Conservation (phyloP, 2,888 invertebrate species). For the Drosophila nigricruria region DNA sequence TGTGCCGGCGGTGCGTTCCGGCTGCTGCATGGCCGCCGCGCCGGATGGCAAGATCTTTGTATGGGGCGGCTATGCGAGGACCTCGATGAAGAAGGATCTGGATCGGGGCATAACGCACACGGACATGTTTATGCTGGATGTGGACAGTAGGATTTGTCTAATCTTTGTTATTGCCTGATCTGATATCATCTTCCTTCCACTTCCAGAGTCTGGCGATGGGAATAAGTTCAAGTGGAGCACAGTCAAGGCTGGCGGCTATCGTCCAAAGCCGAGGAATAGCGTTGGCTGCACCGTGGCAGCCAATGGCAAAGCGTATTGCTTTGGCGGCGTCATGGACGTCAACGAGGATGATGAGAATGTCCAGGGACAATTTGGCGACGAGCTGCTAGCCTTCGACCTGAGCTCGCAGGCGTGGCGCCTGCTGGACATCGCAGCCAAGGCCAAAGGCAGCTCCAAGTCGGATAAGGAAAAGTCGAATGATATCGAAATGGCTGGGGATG, state of each 20-base stretch:
- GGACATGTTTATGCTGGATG: conserved; percentile 89
- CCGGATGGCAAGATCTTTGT: conserved; percentile 89
- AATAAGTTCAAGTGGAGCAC: conserved; percentile 90
- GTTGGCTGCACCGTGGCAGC: conserved; percentile 88
- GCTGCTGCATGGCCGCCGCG: conserved; percentile 87
- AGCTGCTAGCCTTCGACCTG: conserved; percentile 91
- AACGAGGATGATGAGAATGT: conserved; percentile 94
- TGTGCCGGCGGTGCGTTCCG: conserved; percentile 92
- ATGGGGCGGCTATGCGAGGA: conserved; percentile 92
- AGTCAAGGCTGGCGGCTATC: conserved; percentile 89
- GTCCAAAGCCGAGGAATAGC: conserved; percentile 89
- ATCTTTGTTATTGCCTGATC: neutral
- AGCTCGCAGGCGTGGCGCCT: conserved; percentile 89
- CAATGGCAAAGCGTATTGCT: conserved; percentile 90
- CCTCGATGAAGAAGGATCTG: conserved; percentile 90
- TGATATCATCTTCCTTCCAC: neutral
- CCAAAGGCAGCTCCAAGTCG: conserved; percentile 66
- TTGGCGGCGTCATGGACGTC: conserved; percentile 94
- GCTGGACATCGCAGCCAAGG: conserved; percentile 86
- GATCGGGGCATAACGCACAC: conserved; percentile 90
- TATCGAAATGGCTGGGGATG: conserved; percentile 78
- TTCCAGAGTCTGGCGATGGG: conserved; percentile 87
- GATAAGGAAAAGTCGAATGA: conserved; percentile 26
- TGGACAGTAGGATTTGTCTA: conserved; percentile 84
- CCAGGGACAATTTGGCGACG: conserved; percentile 92